These are phyloP conservation scores for Megamerina dolium DNA, from an alignment of 2,888 invertebrate genomes.

Conservation along the genomic window DNA sequence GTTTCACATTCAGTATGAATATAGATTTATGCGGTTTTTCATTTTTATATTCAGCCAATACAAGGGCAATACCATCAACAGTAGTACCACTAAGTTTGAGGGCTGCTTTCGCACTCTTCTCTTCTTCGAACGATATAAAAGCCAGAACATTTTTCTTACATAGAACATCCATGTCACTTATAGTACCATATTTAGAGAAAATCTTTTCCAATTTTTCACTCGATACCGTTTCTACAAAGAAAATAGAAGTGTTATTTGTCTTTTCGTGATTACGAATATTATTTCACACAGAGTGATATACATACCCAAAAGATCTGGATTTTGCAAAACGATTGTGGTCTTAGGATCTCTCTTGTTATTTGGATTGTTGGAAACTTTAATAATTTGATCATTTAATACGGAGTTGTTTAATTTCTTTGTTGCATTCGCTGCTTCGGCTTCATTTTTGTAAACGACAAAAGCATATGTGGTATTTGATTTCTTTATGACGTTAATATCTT, in stretches of 20 bases:
- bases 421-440: conserved; percentile 9
- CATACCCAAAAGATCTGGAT: no score
- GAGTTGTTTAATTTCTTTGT: conserved; percentile 28
- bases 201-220: conserved; percentile 22
- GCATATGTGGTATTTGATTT: conserved; percentile 8
- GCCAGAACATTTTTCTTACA: conserved; percentile 27
- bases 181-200: conserved; percentile 32
- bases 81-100: conserved; percentile 27
- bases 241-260: background rate
- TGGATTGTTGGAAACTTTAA: conserved; percentile 26
- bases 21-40: no score
- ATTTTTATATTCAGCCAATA: conserved; percentile 20
- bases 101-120: conserved; percentile 25
- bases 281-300: no score
- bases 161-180: conserved; percentile 25
- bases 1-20: conserved; percentile 18
- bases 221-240: conserved; percentile 8
- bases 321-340: conserved; percentile 23
- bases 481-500: conserved; percentile 10
- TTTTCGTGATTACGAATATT: no score
- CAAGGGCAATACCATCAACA: conserved; percentile 24
- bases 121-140: conserved; percentile 29
- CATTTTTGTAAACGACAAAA: conserved; percentile 25
- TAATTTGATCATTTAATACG: conserved; percentile 24
- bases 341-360: conserved; percentile 20